phyloP scores from a whole-genome alignment of 2,888 invertebrate species.

The Volucella inanis region DNA sequence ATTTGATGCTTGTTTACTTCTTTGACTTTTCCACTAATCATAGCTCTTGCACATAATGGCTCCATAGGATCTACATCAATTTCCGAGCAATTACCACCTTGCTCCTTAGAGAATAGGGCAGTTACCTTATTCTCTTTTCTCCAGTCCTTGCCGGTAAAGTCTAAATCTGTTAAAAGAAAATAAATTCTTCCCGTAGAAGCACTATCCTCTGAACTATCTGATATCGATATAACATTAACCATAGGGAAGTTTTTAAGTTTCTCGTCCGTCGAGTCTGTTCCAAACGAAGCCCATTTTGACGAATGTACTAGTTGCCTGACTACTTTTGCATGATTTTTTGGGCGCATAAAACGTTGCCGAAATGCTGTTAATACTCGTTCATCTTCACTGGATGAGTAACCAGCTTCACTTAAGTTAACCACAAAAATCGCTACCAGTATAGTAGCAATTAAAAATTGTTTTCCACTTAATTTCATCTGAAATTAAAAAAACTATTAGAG shows the following conservation, averaged over 20 bases:
- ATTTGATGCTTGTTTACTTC: slow-evolving; percentile 75
- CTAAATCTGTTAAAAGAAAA: slow-evolving; percentile 81
- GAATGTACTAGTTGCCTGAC: slow-evolving; percentile 81
- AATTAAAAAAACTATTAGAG: not conserved
- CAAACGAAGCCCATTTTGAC: slow-evolving; percentile 81
- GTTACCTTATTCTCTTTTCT: slow-evolving; percentile 80
- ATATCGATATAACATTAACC: slow-evolving; percentile 83
- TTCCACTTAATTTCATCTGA: slow-evolving; percentile 30
- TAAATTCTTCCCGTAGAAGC: slow-evolving; percentile 81
- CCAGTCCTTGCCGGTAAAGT: slow-evolving; percentile 82
- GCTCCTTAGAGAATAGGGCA: slow-evolving; percentile 80
- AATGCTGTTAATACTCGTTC: slow-evolving; percentile 77
- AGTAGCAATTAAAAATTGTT: not conserved
- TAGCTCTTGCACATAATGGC: slow-evolving; percentile 81
- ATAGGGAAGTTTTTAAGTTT: slow-evolving; percentile 80
- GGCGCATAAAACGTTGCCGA: slow-evolving; percentile 66
- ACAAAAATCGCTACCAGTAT: slow-evolving; percentile 44
- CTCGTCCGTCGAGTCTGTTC: slow-evolving; percentile 80
- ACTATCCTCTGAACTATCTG: slow-evolving; percentile 78
- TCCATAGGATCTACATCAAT: slow-evolving; percentile 82
- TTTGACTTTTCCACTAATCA: slow-evolving; percentile 80
- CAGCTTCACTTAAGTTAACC: slow-evolving; percentile 30
- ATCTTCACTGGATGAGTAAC: slow-evolving; percentile 79
- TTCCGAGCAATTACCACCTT: slow-evolving; percentile 79
- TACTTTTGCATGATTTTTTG: slow-evolving; percentile 80